phyloP scores from a whole-genome alignment of 2,888 invertebrate genomes.

The Strigamia maritima region DNA sequence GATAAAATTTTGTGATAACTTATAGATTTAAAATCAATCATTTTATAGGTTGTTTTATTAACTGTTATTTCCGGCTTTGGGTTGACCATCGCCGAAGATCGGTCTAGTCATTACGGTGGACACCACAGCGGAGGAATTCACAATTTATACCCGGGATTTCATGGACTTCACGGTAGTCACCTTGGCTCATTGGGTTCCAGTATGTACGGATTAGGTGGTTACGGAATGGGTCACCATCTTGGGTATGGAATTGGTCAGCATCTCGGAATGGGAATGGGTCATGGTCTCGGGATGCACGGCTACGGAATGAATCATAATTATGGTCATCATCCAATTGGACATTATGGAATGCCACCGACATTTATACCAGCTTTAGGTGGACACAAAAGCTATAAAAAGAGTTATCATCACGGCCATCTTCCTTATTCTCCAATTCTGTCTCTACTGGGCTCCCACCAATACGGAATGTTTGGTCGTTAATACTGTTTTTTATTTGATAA shows the following conservation, averaged over 20 bases:
- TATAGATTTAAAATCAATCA: no score
- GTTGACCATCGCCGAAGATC: background rate
- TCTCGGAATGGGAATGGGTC: background rate
- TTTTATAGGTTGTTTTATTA: background rate
- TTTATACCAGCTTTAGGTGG: background rate
- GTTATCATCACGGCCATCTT: background rate
- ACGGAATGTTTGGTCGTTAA: background rate
- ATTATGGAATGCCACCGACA: background rate
- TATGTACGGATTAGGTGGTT: constrained; percentile 1
- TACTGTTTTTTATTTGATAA: background rate
- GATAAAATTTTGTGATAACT: background rate
- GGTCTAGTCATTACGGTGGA: background rate
- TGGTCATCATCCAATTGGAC: background rate
- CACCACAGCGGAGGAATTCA: background rate
- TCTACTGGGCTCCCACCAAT: background rate
- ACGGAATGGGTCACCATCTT: background rate
- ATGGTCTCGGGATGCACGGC: background rate
- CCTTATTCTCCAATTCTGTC: background rate
- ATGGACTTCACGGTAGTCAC: background rate
- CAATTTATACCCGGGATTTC: background rate
- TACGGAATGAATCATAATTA: background rate
- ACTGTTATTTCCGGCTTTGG: background rate
- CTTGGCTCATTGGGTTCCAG: background rate
- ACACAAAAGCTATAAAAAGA: background rate
- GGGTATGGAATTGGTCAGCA: background rate